Evolutionary conservation across 2,113 vertebrate genomes (phyloP).

Genomic region (Pluvianellus socialis): DNA sequence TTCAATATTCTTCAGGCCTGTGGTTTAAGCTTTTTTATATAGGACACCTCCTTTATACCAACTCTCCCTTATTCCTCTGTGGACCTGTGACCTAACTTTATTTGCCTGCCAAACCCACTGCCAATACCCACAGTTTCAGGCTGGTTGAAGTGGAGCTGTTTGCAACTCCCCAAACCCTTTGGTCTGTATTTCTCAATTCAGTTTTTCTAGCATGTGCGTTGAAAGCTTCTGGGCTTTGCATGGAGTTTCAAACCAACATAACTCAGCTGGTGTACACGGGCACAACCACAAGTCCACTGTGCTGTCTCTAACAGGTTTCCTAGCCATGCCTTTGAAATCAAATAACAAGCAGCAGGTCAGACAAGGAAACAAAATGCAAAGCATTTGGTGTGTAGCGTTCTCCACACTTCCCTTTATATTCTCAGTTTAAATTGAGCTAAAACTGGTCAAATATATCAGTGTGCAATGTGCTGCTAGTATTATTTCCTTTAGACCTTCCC

Average conservation of each 20-base stretch:
- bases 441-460: not conserved
- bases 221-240: not conserved
- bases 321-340: not conserved
- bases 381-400: not conserved
- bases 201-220: not conserved
- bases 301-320: not conserved
- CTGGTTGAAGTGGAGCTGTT: not conserved
- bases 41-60: not conserved
- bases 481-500: not conserved
- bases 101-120: not conserved
- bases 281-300: not conserved
- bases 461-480: not conserved
- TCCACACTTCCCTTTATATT: not conserved
- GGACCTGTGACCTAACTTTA: not conserved
- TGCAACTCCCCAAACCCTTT: not conserved
- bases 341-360: not conserved
- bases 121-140: no score
- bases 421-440: not conserved
- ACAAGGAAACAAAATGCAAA: not conserved
- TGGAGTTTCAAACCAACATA: not conserved
- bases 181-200: not conserved
- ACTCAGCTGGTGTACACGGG: no score
- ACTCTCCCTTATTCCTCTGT: not conserved
- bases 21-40: not conserved
- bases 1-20: not conserved